phyloP scores from a whole-genome alignment of 2,888 invertebrate species.

The Ceriagrion tenellum region DNA sequence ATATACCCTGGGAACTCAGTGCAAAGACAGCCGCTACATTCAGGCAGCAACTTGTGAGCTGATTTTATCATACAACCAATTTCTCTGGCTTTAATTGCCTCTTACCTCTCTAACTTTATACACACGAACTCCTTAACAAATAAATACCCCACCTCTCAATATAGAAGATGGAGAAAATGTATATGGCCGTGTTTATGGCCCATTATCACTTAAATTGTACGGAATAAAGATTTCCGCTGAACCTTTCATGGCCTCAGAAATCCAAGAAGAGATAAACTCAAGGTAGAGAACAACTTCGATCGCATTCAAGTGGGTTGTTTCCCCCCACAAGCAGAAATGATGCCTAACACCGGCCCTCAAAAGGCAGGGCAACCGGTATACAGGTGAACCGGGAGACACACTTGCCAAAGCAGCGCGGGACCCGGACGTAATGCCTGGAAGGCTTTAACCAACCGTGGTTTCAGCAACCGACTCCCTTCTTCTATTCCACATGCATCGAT shows the following conservation, averaged over 20 bases:
- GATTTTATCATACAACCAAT: not conserved
- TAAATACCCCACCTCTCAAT: not conserved
- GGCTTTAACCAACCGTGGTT: not conserved
- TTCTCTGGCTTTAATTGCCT: not conserved
- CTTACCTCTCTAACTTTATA: not conserved
- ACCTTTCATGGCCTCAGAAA: not conserved
- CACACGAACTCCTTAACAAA: not conserved
- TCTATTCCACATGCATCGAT: not conserved
- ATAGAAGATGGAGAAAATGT: not conserved
- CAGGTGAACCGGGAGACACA: not conserved
- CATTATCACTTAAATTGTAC: not conserved
- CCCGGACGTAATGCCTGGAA: not conserved
- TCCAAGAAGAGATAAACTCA: not conserved
- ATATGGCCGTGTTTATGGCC: not conserved
- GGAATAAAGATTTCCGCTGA: not conserved
- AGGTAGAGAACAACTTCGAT: not conserved
- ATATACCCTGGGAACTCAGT: not conserved
- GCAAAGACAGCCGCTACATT: not conserved
- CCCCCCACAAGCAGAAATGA: not conserved
- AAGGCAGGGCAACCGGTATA: not conserved
- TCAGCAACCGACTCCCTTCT: not conserved
- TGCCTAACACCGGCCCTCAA: not conserved
- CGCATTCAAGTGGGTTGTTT: not conserved
- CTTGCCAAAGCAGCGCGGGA: not conserved
- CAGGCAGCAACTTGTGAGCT: not conserved